Base-by-base conservation (phyloP, 2,797 vertebrate species). In the Nothura maculosa region DNA sequence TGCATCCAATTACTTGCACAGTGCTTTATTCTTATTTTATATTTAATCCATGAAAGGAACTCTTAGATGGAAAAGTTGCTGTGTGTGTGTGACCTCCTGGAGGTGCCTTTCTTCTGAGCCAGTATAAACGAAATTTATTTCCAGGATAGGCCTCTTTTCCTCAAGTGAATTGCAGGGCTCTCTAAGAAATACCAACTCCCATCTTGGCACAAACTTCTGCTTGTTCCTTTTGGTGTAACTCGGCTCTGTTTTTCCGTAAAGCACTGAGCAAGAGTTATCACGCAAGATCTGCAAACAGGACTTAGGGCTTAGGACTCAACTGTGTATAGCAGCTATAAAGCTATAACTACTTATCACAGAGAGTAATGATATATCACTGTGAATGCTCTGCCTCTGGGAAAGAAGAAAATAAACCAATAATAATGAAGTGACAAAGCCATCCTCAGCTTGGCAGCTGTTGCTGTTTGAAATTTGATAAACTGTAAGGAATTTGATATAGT, bases 381-480 rank as follows among this genome's bases (percentile, higher is more conserved):
- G 73, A 91, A 69, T 95, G 70, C 82, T 96, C 34, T 63, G 79
- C 81, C 88, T 94, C 72, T 66, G 83, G 67, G 79, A 85, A 96
- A 84, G 89, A 43, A 73, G 69, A 77, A 85, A 80, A 94, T 8
- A 55, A 77, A 74, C 19, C 20, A 27, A 83, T 9, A 95, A 52
- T 84, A 94, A 92, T 50, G 43, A 93, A 93, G 67, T 96, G 34
- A 52, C 34, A 72, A 28, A 92, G 93, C 93, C 83, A 32, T 87
- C 95, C 94, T 96, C 94, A 73, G 85, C 91, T 97, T 97, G 96
- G 97, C 89, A 96, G 78, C 32, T 80, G 42, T 62, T 10, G 2
- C 45, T 94, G 30, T 93, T 96, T 89, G 89, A 96, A 61, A 88
- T 96, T 61, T 82, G 95, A 96, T 97, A 96, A 93, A 81, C 76